Percentiles rank a stretch among this genome's conserved stretches.
Evolutionary conservation across 1,140 invertebrate genomes (phyloP).

Genomic region (Trachelipus rathkii): DNA sequence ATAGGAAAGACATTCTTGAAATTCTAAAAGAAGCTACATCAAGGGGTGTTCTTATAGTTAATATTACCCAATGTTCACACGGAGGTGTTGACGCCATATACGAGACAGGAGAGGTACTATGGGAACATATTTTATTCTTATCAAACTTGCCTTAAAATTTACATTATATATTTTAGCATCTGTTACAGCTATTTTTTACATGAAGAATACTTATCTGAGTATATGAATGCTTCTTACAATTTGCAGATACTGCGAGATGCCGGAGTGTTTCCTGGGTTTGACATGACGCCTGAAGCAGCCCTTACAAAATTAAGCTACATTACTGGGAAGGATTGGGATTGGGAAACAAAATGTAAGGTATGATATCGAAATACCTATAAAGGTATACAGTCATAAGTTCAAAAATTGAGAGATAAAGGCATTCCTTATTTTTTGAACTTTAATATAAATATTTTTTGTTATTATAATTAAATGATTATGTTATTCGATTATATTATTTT

Average conservation of each 20-base stretch:
- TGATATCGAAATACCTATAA: neutral
- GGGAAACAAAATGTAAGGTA: conserved; percentile 65
- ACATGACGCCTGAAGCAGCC: conserved; percentile 94
- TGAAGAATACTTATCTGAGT: no score
- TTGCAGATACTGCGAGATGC: conserved; percentile 53
- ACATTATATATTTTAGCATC: no score
- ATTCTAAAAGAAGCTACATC: conserved; percentile 68
- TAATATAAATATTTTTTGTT: no score
- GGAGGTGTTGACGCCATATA: conserved; percentile 70
- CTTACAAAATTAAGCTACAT: conserved; percentile 88
- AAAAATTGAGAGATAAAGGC: no score
- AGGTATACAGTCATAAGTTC: no score
- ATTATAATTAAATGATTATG: no score
- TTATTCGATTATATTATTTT: no score
- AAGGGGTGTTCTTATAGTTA: conserved; percentile 82
- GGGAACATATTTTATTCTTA: no score
- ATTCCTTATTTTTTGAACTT: no score
- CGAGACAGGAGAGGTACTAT: conserved; percentile 66
- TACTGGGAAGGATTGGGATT: conserved; percentile 74
- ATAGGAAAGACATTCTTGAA: conserved; percentile 72
- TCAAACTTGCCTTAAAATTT: no score
- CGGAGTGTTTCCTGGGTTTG: conserved; percentile 81
- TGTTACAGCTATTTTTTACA: no score
- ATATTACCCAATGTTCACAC: conserved; percentile 84
- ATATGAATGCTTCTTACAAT: no score